A percentile compares a stretch with the other conserved stretches of the same genome.
Evolutionary conservation across 2,888 invertebrate genomes (phyloP).

Genomic region (Drosophila pseudotakahashii): DNA sequence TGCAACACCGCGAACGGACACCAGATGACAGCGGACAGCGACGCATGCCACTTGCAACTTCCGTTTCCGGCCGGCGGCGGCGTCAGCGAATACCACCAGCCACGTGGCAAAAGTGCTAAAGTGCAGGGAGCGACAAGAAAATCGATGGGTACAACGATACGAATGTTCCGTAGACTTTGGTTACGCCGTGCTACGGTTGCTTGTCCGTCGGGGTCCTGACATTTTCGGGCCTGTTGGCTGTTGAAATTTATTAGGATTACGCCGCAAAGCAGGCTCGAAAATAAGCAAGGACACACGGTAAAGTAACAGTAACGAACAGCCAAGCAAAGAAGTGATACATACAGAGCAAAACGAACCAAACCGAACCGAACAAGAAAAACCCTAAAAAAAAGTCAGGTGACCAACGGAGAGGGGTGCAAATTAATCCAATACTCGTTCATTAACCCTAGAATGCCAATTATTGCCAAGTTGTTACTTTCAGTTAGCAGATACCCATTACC

Average conservation of each 20-base stretch:
- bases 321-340: constrained; percentile 20
- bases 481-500: too few relatives aligned
- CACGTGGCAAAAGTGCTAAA: constrained; percentile 33
- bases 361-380: not conserved
- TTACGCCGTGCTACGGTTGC: constrained; percentile 24
- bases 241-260: constrained; percentile 70
- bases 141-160: constrained; percentile 62
- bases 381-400: not conserved
- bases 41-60: constrained; percentile 75
- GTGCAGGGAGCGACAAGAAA: constrained; percentile 47
- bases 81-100: constrained; percentile 16
- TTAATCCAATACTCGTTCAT: constrained; percentile 41
- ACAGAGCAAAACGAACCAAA: constrained; percentile 7
- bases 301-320: constrained; percentile 6
- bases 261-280: constrained; percentile 42
- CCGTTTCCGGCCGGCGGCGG: constrained; percentile 61
- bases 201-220: constrained; percentile 34
- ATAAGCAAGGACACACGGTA: constrained; percentile 62
- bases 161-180: constrained; percentile 48
- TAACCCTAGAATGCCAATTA: constrained; percentile 1
- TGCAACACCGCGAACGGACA: constrained; percentile 39
- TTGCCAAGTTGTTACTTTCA: not conserved
- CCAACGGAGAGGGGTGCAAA: constrained; percentile 8
- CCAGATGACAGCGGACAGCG: constrained; percentile 49
- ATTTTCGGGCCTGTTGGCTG: constrained; percentile 46